Evolutionary conservation across 1,140 invertebrate species (phyloP), one percentile per base, ranked within the genome.

Genomic region (Neuroterus valhalla): DNA sequence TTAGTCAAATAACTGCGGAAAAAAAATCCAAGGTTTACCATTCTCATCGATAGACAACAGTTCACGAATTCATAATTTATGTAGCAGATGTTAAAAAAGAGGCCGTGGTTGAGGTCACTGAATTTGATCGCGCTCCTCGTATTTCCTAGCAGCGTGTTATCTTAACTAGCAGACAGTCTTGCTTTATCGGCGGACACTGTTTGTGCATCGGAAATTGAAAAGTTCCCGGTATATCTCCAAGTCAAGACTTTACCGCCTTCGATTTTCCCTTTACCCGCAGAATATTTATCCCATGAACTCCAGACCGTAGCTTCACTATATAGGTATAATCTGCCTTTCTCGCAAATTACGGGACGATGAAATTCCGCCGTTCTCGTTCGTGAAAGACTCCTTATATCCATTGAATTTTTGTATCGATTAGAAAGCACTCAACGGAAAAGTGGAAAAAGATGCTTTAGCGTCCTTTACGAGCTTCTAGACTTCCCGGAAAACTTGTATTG

Each of bases 101-200:
- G 31, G 31, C 31, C 31, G 8, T 38, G 31, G 31, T 38, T 38
- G 23, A 62, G 55, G 55, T 62, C 55, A 62, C 31, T 62, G 55
- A 31, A 62, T 62, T 62, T 62, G n/a, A 62, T 62, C 55, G 55
- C 23, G 55, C 31, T 62, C 23, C 23, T 62, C 15, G 55, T 31
- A n/a, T 62, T 26, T 62, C 12, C 15, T 12, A 26, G 21, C 23
- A 12, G 21, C 52, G 23, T n/a, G 23, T 38, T 62, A 62, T 62
- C 55, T 23, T 62, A 15, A 62, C 31, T 10, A 38, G 6, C 21
- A 26, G 11, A 21, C 23, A 55, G 19, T 38, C 31, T 12, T 6
- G 14, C n/a, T 31, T 62, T 62, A 62, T 62, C 26, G 26, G n/a
- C 23, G 15, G 21, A 31, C 23, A 15, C 26, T 38, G 26, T 26